Evolutionary conservation across 2,797 vertebrate genomes (phyloP).

Genomic region (Fistularia tabacaria): DNA sequence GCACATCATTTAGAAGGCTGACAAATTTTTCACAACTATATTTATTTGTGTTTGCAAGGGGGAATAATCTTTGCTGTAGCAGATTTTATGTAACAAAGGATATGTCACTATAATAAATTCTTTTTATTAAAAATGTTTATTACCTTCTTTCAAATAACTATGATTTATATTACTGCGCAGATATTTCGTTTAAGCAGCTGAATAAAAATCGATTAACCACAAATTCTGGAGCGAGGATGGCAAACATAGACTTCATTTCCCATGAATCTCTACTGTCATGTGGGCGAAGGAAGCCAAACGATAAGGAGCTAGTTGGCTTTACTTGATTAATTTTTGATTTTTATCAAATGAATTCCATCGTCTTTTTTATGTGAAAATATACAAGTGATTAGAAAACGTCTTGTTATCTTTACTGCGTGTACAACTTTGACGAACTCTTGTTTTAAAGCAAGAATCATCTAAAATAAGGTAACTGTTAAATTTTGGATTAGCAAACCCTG

Average conservation of each 20-base stretch:
- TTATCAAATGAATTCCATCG: slow-evolving; percentile 36
- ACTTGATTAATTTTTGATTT: slow-evolving; percentile 67
- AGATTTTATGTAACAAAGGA: slow-evolving; percentile 93
- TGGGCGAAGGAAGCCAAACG: slow-evolving; percentile 65
- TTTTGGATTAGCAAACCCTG: slow-evolving; percentile 57
- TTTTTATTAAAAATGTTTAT: slow-evolving; percentile 83
- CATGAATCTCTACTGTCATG: slow-evolving; percentile 57
- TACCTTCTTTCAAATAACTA: too few species aligned
- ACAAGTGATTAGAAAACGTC: neutral
- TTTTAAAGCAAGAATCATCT: slow-evolving; percentile 63
- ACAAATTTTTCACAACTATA: slow-evolving; percentile 78
- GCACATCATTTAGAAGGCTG: slow-evolving; percentile 84
- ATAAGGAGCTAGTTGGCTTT: slow-evolving; percentile 59
- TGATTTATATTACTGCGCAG: too few species aligned
- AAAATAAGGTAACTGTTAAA: slow-evolving; percentile 78
- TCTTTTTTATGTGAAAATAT: slow-evolving; percentile 25
- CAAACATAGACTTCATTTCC: slow-evolving; percentile 60
- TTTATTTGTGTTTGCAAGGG: slow-evolving; percentile 87
- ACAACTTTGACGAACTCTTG: neutral
- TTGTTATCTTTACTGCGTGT: neutral
- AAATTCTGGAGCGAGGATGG: neutral
- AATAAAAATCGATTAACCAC: neutral
- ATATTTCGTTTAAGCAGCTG: neutral
- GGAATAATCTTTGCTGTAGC: slow-evolving; percentile 91
- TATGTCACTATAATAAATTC: slow-evolving; percentile 90